Conservation (phyloP, 2,888 invertebrate genomes). For the Limnephilus auricula region DNA sequence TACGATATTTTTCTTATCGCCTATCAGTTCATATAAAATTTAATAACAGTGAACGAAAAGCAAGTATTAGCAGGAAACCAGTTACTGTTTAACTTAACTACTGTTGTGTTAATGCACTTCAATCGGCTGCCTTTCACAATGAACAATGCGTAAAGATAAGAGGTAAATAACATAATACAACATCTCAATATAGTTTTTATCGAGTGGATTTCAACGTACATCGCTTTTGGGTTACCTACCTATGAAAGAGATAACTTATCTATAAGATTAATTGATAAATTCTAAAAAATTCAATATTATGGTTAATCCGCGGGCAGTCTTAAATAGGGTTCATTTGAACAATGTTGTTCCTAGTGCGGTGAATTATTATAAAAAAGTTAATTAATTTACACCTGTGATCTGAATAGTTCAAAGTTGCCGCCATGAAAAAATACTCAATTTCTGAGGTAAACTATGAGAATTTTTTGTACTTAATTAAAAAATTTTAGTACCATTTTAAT, state of each 20-base stretch:
- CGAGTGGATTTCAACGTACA: slow-evolving; percentile 4
- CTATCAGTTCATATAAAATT: not conserved
- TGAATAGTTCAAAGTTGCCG: not conserved
- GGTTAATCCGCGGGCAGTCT: slow-evolving; percentile 2
- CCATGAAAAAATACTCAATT: not conserved
- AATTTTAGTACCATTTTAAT: not conserved
- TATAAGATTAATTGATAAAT: slow-evolving; percentile 41
- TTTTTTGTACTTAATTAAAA: not conserved
- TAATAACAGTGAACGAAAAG: not conserved
- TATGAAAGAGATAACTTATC: slow-evolving; percentile 28
- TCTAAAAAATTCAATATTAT: slow-evolving; percentile 13
- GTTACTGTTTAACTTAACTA: not conserved
- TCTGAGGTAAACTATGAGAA: not conserved
- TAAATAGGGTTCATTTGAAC: slow-evolving; percentile 4
- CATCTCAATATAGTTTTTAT: slow-evolving; percentile 11
- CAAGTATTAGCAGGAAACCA: not conserved
- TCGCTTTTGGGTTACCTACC: slow-evolving; percentile 19
- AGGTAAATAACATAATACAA: not conserved
- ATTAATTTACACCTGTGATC: not conserved
- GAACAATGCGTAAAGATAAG: slow-evolving; percentile 37
- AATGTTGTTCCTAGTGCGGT: slow-evolving; percentile 16
- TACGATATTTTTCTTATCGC: not conserved
- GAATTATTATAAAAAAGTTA: not conserved
- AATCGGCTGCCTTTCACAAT: not conserved
- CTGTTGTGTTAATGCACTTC: not conserved